Conservation (phyloP, 2,797 vertebrate genomes). For the Chaetophractus vellerosus region DNA sequence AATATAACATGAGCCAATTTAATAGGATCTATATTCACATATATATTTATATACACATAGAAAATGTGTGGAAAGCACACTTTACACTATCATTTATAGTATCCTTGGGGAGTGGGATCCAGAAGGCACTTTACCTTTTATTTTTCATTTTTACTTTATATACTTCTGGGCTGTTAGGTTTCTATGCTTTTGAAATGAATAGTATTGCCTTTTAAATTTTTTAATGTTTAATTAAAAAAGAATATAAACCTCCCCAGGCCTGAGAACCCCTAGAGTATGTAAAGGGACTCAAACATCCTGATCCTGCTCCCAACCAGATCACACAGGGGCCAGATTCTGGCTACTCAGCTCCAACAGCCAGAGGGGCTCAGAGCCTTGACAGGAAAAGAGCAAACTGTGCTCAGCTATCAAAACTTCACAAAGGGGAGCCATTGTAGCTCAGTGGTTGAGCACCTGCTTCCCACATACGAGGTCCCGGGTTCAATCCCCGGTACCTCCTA, state of each 20-base stretch:
- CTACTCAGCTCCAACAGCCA: background rate
- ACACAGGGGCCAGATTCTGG: background rate
- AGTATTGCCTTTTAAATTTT: background rate
- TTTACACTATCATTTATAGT: background rate
- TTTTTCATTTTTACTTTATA: background rate
- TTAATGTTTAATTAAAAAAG: conserved; percentile 2
- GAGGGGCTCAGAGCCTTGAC: background rate
- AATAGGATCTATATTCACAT: background rate
- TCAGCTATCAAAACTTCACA: background rate
- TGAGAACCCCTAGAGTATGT: fast-evolving
- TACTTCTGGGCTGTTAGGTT: background rate
- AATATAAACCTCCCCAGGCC: background rate
- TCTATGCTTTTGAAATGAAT: background rate
- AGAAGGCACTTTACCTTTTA: background rate
- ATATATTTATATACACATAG: background rate
- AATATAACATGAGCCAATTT: background rate
- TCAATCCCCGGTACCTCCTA: too few species aligned
- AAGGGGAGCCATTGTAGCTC: too few species aligned
- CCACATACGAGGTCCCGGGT: too few species aligned
- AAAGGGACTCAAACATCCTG: background rate
- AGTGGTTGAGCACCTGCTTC: too few species aligned
- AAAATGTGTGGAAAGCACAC: background rate
- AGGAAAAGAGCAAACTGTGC: background rate
- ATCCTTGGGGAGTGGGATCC: background rate
- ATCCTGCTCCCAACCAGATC: background rate